Conservation (phyloP, 2,113 vertebrate species). For the Petrocephalus zakoni region DNA sequence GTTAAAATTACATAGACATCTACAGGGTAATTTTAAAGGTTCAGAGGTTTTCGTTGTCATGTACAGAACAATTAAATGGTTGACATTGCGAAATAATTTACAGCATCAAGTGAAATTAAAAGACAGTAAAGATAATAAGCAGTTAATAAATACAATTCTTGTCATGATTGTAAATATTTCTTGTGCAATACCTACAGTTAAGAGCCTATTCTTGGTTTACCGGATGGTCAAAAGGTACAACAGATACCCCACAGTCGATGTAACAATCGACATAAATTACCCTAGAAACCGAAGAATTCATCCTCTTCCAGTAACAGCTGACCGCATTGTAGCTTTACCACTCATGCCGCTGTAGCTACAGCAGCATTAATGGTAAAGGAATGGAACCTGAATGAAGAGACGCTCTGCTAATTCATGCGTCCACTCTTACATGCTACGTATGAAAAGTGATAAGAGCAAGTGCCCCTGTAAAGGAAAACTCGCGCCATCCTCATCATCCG, state of each 20-base stretch:
- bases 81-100: not conserved
- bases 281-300: not conserved
- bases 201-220: not conserved
- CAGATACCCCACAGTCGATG: not conserved
- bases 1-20: not conserved
- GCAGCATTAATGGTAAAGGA: not conserved
- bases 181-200: not conserved
- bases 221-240: not conserved
- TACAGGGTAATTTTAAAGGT: not conserved
- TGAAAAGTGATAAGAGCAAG: not conserved
- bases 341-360: not conserved
- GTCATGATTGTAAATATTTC: not conserved
- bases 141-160: not conserved
- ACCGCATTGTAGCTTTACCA: not conserved
- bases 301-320: not conserved
- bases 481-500: not conserved
- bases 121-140: not conserved
- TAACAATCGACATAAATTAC: not conserved
- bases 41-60: not conserved
- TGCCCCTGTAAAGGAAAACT: not conserved
- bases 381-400: not conserved
- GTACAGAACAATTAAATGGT: not conserved
- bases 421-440: not conserved
- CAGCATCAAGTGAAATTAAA: not conserved
- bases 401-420: not conserved